Evolutionary conservation across 2,797 vertebrate species (phyloP), one percentile per base, ranked within the genome.

Genomic region (Morus bassanus): DNA sequence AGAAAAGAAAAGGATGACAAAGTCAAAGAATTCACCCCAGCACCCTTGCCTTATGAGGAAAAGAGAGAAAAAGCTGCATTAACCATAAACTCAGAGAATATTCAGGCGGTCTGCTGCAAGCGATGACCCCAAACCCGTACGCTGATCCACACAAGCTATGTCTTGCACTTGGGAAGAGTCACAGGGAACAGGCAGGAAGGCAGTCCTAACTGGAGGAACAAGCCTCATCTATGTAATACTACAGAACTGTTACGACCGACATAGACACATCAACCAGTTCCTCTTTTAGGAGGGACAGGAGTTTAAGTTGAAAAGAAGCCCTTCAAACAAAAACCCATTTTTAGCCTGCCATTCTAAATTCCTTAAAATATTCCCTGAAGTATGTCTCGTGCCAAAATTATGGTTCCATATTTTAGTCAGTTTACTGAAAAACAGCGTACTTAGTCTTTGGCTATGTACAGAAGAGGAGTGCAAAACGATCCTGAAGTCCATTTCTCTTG

Each of bases 191-290:
- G 31, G 25, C 50, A 68, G 21, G 17, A 59, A 35, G 18, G 80
- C 53, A 87, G 39, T 4, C 6, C 54, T 70, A 57, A 11, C 9
- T 1, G 10, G 24, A 78, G 35, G 54, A 69, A 12, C 17, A 21
- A 22, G 24, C 5, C 39, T 22, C 19, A 3, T 7, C 72, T 1
- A 0, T 0, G 8, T 31, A 48, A 37, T 19, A 25, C 35, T 10
- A n/a, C 6, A 11, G 33, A 35, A 8, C 57, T 39, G 13, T 4
- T 5, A 24, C 18, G 16, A 19, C 65, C n/a, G 31, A 69, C 54
- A 51, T 3, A 10, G 18, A 33, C 28, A 43, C 15, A 23, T 2
- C 51, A 3, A 24, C 2, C 41, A 35, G 9, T 3, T 53, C 19
- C 4, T 3, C 4, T 18, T 17, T 10, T 3, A 45, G 51, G 33